Evolutionary conservation across 2,888 invertebrate species (phyloP), one percentile per base, ranked within the genome.

Genomic region (Drosophila mimetica): DNA sequence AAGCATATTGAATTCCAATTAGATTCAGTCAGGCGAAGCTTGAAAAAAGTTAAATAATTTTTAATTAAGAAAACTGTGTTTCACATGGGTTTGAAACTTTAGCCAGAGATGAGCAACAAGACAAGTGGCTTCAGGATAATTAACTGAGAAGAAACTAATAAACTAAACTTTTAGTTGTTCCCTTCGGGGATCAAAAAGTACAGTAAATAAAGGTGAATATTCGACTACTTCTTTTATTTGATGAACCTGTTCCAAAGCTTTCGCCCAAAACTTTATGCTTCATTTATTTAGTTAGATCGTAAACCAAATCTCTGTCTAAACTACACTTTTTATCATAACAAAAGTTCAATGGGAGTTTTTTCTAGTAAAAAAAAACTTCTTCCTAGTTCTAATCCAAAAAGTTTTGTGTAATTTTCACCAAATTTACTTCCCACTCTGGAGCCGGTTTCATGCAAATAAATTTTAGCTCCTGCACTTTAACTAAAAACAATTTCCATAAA

Each of bases 401-500:
- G 60, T 61, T 61, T 61, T 46, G 37, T 46, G 61, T 60, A 61
- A 61, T 61, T 61, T 61, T 61, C 61, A 61, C 60, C 37, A 61
- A 61, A 61, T 61, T 60, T 60, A 46, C 46, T 61, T 61, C 46
- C 60, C 30, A 30, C 61, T 46, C 37, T 11, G 22, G 60, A 37
- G 36, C 22, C 28, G 37, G 34, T 50, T 25, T 22, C 51, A 63
- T 42, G 63, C 42, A 64, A 64, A 64, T 64, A 65, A 64, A 64
- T 64, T 66, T 30, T 13, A 39, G 22, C 18, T 20, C 20, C 42
- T 32, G 36, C 34, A 36, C 42, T 52, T 65, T 37, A n/a, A 18
- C 36, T 28, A 65, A 52, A 65, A 65, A 65, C 66, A 65, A 65
- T 65, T 64, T 64, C 42, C 47, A 64, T 64, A 41, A 64, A 42